These are phyloP conservation scores for Psylliodes chrysocephalus DNA, from an alignment of 2,888 invertebrate species.

Conservation along the genomic window DNA sequence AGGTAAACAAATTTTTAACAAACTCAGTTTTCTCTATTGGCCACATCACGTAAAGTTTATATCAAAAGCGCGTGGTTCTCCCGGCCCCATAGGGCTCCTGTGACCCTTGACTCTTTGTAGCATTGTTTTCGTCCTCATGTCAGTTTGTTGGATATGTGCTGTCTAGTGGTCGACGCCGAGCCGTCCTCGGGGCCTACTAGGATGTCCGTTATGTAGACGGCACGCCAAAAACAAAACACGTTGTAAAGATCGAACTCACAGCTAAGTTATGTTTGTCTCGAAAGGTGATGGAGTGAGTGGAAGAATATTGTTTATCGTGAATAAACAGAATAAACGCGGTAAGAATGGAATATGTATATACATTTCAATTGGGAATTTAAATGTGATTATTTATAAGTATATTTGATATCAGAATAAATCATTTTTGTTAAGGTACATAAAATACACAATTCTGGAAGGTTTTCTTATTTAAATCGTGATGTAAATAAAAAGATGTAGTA, in stretches of 20 bases:
- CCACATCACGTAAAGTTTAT: neutral
- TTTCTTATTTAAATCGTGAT: too few relatives aligned
- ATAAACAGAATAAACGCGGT: too few relatives aligned
- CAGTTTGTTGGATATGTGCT: slow-evolving; percentile 50
- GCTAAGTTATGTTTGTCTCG: slow-evolving; percentile 25
- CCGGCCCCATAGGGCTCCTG: slow-evolving; percentile 30
- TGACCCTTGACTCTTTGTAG: slow-evolving; percentile 51
- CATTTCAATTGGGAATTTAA: too few relatives aligned
- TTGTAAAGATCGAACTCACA: slow-evolving; percentile 16
- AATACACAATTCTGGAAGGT: too few relatives aligned
- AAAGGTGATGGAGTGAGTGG: slow-evolving; percentile 21
- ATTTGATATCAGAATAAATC: too few relatives aligned
- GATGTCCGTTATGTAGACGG: slow-evolving; percentile 41
- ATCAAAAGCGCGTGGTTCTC: slow-evolving; percentile 19
- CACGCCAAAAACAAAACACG: slow-evolving; percentile 44
- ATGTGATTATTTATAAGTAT: too few relatives aligned
- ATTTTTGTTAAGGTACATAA: too few relatives aligned
- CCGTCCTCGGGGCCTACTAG: slow-evolving; percentile 44
- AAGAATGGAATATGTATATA: too few relatives aligned
- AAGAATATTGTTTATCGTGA: neutral
- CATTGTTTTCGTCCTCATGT: slow-evolving; percentile 48
- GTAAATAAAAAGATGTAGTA: too few relatives aligned
- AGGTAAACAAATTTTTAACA: too few relatives aligned
- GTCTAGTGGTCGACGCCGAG: slow-evolving; percentile 44
- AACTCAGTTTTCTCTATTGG: too few relatives aligned